A percentile compares a stretch with the other conserved stretches of the same genome.
phyloP scores from a whole-genome alignment of 2,888 invertebrate species.

The Pilophorus perplexus region DNA sequence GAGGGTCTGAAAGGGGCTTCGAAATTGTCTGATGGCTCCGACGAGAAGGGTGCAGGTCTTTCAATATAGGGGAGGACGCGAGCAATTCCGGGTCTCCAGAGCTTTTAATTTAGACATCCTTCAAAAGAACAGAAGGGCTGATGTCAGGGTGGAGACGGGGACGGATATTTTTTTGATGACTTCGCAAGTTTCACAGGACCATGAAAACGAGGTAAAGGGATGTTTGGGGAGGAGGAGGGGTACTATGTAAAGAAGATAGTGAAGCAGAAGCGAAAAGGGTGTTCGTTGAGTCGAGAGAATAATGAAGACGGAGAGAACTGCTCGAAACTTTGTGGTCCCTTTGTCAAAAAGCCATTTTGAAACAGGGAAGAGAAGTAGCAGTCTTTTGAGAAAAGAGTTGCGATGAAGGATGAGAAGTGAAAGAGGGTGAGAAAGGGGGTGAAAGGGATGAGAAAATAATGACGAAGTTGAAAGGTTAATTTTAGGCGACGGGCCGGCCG shows the following conservation, averaged over 20 bases:
- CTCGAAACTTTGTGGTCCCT: conserved; percentile 39
- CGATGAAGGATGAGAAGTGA: conserved; percentile 9
- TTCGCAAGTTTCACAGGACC: background rate
- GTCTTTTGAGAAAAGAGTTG: conserved; percentile 26
- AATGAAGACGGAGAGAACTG: conserved; percentile 34
- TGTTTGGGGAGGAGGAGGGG: background rate
- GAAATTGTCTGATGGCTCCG: no score
- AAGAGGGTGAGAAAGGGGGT: background rate
- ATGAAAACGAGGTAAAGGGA: conserved; percentile 3
- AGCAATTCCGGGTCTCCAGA: no score
- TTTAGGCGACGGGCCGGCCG: conserved; percentile 27
- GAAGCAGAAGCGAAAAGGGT: conserved; percentile 15
- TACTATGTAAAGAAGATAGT: conserved; percentile 2
- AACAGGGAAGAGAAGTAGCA: background rate
- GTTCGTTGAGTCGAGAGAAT: conserved; percentile 26
- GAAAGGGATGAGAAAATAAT: conserved; percentile 36
- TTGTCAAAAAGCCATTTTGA: conserved; percentile 39
- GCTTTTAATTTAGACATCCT: no score
- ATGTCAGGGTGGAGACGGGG: no score
- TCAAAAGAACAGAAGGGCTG: no score
- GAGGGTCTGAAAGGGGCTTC: no score
- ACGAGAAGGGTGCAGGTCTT: no score
- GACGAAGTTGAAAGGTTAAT: conserved; percentile 40
- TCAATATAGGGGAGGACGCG: no score
- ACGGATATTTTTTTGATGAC: background rate